Evolutionary conservation across 2,797 vertebrate genomes (phyloP).

Genomic region (Erithacus rubecula): DNA sequence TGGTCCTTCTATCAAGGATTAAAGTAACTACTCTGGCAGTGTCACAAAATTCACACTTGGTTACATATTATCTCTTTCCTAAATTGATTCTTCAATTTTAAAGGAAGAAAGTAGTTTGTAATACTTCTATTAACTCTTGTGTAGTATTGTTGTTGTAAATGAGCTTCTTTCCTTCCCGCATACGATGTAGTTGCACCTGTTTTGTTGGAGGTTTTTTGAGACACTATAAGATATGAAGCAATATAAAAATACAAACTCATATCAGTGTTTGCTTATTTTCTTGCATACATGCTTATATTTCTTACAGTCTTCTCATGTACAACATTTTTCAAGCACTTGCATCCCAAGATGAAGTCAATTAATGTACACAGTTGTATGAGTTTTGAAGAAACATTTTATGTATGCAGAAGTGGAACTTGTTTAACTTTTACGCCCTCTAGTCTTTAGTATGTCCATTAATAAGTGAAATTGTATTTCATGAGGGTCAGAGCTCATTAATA

Average conservation of each 20-base stretch:
- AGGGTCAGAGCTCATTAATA: background rate
- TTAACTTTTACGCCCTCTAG: background rate
- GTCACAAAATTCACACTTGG: background rate
- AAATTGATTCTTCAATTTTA: background rate
- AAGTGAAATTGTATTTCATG: background rate
- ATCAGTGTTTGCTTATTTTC: background rate
- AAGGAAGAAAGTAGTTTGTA: background rate
- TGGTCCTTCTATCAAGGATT: background rate
- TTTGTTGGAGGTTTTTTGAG: background rate
- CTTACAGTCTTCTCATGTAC: background rate
- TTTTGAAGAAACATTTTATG: background rate
- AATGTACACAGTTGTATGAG: background rate
- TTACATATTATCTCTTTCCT: background rate
- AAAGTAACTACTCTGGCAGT: background rate
- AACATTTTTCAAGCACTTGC: background rate
- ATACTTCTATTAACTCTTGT: background rate
- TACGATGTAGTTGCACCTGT: rapidly evolving
- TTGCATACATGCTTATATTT: background rate
- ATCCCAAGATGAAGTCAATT: background rate
- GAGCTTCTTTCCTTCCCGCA: background rate
- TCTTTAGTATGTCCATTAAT: background rate
- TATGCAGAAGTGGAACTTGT: background rate
- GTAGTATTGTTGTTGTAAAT: background rate
- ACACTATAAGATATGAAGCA: background rate
- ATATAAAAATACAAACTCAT: background rate